Evolutionary conservation across 2,888 invertebrate species (phyloP).

Genomic region (Melieria crassipennis): DNA sequence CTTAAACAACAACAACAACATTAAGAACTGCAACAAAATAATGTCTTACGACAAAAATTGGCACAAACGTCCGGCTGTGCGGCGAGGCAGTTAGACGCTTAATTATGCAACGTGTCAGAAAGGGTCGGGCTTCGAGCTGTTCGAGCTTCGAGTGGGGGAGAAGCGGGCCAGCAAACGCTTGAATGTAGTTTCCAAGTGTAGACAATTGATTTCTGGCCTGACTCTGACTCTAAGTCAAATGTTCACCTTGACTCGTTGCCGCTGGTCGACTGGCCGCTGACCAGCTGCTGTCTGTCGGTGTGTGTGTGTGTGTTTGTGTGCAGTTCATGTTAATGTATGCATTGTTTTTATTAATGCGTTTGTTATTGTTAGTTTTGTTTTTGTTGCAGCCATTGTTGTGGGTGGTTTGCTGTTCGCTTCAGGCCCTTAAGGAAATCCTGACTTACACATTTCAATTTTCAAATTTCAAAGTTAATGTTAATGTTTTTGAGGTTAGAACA

Average conservation of each 20-base stretch:
- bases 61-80: constrained; percentile 44
- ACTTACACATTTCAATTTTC: too few relatives aligned
- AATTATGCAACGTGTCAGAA: too few relatives aligned
- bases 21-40: neutral
- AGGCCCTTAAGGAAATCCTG: too few relatives aligned
- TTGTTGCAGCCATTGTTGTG: too few relatives aligned
- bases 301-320: neutral
- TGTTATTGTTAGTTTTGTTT: too few relatives aligned
- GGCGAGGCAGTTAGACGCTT: neutral
- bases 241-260: constrained; percentile 25
- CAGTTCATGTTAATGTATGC: too few relatives aligned
- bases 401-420: too few relatives aligned
- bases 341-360: too few relatives aligned
- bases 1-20: neutral
- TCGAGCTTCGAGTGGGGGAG: neutral
- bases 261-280: neutral
- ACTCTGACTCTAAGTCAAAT: constrained; percentile 17
- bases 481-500: too few relatives aligned
- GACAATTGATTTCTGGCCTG: constrained; percentile 31
- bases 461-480: too few relatives aligned
- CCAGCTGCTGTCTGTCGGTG: neutral
- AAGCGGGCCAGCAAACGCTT: constrained; percentile 17
- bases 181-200: constrained; percentile 18
- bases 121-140: too few relatives aligned
- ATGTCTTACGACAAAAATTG: constrained; percentile 31